Evolutionary conservation across 2,113 vertebrate species (phyloP).

Genomic region (Pungitius pungitius): DNA sequence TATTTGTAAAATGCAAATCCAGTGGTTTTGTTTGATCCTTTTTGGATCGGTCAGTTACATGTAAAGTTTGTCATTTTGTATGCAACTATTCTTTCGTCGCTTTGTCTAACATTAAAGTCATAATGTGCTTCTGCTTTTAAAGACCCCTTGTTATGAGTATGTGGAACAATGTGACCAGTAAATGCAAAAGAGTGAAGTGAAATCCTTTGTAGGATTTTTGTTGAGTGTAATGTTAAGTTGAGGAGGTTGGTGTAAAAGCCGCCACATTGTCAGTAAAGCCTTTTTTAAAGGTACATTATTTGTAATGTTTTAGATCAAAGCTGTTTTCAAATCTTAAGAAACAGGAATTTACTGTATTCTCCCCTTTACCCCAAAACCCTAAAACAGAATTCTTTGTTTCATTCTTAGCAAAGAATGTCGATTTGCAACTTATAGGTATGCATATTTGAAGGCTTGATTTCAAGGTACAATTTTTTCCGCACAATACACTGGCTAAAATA

Average conservation of each 20-base stretch:
- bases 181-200: slow-evolving; percentile 50
- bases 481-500: slow-evolving; percentile 85
- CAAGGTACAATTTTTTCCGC: slow-evolving; percentile 82
- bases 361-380: slow-evolving; percentile 59
- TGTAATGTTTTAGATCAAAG: slow-evolving; percentile 77
- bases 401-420: slow-evolving; percentile 85
- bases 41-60: slow-evolving; percentile 63
- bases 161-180: slow-evolving; percentile 60
- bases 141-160: slow-evolving; percentile 56
- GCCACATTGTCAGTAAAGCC: slow-evolving; percentile 79
- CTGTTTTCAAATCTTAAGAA: slow-evolving; percentile 67
- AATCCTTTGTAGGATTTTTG: slow-evolving; percentile 64
- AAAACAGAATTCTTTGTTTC: slow-evolving; percentile 76
- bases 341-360: slow-evolving; percentile 63
- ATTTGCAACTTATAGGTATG: slow-evolving; percentile 84
- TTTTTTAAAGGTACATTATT: slow-evolving; percentile 64
- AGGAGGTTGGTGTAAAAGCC: slow-evolving; percentile 77
- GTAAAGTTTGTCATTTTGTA: slow-evolving; percentile 58
- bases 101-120: slow-evolving; percentile 63
- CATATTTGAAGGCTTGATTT: slow-evolving; percentile 80
- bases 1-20: slow-evolving; percentile 56
- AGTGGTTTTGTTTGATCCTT: slow-evolving; percentile 59
- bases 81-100: slow-evolving; percentile 50
- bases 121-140: slow-evolving; percentile 60
- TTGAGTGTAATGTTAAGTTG: slow-evolving; percentile 75